Conservation (phyloP, 2,888 invertebrate species). For the Epinotia ramella region DNA sequence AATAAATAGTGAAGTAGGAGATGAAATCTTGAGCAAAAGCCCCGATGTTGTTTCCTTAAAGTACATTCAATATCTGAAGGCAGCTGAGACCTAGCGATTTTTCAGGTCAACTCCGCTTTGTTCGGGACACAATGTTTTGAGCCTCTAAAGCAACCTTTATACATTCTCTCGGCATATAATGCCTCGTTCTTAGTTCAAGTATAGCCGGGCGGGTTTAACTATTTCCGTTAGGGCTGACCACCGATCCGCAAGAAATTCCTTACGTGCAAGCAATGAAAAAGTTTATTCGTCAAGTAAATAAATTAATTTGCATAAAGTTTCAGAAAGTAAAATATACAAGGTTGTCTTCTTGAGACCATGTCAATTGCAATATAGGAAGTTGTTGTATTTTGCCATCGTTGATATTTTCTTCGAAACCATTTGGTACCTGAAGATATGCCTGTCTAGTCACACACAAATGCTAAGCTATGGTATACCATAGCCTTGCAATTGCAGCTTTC, state of each 20-base stretch:
- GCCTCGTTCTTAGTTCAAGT: constrained; percentile 21
- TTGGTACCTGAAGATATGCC: neutral
- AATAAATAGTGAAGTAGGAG: neutral
- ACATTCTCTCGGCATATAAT: constrained; percentile 35
- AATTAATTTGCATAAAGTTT: no score
- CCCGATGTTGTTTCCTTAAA: constrained; percentile 4
- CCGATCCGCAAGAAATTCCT: neutral
- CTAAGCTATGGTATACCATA: neutral
- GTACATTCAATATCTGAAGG: constrained; percentile 12
- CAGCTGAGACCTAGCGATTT: constrained; percentile 18
- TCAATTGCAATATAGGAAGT: no score
- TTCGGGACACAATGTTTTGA: constrained; percentile 38
- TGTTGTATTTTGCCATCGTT: no score
- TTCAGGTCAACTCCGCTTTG: constrained; percentile 42
- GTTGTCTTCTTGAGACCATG: no score
- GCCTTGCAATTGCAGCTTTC: neutral
- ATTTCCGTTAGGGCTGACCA: constrained; percentile 12
- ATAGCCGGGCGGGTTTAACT: constrained; percentile 5
- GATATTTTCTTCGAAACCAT: neutral
- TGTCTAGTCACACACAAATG: neutral
- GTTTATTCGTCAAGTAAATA: neutral
- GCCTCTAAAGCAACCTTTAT: constrained; percentile 37
- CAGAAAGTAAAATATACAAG: no score
- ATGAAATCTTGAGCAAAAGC: neutral
- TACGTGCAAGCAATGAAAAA: neutral